phyloP scores from a whole-genome alignment of 2,888 invertebrate genomes.

The Notocelia uddmanniana region DNA sequence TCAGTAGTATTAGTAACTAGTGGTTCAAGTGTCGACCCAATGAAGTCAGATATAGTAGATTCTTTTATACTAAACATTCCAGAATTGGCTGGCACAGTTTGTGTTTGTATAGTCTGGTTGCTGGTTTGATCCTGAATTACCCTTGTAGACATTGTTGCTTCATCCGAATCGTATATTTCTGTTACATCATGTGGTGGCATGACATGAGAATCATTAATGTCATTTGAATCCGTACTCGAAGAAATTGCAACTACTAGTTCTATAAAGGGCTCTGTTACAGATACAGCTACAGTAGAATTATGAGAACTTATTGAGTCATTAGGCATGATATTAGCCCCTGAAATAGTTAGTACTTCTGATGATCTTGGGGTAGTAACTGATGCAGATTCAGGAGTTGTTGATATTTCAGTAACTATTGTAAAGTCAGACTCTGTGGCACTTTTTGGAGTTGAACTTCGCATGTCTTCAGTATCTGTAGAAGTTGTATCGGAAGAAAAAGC shows the following conservation, averaged over 20 bases:
- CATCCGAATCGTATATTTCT: background rate
- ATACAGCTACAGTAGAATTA: background rate
- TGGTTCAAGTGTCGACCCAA: background rate
- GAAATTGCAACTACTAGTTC: background rate
- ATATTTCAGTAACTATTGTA: background rate
- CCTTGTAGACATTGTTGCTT: background rate
- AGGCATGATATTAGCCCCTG: background rate
- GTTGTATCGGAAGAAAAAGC: background rate
- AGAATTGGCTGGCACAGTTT: background rate
- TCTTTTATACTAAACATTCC: background rate
- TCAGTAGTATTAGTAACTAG: background rate
- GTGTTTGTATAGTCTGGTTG: background rate
- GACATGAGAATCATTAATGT: background rate
- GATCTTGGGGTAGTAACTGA: background rate
- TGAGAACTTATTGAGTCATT: background rate
- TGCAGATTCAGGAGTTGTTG: background rate
- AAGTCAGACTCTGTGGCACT: background rate
- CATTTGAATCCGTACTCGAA: background rate
- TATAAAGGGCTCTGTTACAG: constrained; percentile 5
- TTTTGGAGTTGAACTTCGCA: background rate
- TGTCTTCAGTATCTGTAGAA: background rate
- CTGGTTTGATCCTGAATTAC: background rate
- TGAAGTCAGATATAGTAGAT: background rate
- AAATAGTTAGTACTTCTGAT: background rate
- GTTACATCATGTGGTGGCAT: background rate